These are phyloP conservation scores for Urosaurus nigricauda DNA, from an alignment of 2,797 vertebrate genomes.

Conservation along the genomic window DNA sequence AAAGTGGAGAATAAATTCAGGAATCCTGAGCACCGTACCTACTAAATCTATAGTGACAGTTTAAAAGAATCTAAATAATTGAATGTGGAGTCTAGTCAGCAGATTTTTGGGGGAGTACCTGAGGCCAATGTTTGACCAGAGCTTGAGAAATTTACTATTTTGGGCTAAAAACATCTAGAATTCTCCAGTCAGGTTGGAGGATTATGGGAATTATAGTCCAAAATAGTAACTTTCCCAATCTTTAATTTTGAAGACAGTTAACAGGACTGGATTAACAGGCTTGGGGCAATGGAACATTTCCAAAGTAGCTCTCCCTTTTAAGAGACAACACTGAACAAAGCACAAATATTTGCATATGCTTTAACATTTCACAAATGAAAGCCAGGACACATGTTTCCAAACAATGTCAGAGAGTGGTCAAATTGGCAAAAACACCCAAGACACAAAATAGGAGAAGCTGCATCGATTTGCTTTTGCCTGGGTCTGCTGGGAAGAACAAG, in stretches of 20 bases:
- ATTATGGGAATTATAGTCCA: not conserved
- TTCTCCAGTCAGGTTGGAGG: not conserved
- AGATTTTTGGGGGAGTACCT: slow-evolving; percentile 4
- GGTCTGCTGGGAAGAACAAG: too few relatives aligned
- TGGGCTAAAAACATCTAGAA: not conserved
- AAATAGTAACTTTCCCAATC: not conserved
- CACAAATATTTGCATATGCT: too few relatives aligned
- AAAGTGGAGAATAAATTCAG: slow-evolving; percentile 39
- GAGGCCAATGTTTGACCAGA: not conserved
- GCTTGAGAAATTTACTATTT: not conserved
- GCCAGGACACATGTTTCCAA: too few relatives aligned
- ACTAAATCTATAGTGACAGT: slow-evolving; percentile 19
- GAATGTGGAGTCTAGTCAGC: slow-evolving; percentile 19
- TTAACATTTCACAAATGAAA: too few relatives aligned
- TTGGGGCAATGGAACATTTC: too few relatives aligned
- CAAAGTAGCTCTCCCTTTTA: not conserved
- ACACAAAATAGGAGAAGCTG: too few relatives aligned
- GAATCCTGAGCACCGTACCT: not conserved
- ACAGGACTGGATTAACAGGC: too few relatives aligned
- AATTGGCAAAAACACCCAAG: too few relatives aligned
- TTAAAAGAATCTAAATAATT: slow-evolving; percentile 21
- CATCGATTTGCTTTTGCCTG: too few relatives aligned
- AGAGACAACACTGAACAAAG: too few relatives aligned
- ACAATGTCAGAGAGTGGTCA: too few relatives aligned
- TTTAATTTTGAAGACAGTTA: not conserved